phyloP scores from a whole-genome alignment of 1,140 invertebrate species.

The Drosophila pseudoananassae region DNA sequence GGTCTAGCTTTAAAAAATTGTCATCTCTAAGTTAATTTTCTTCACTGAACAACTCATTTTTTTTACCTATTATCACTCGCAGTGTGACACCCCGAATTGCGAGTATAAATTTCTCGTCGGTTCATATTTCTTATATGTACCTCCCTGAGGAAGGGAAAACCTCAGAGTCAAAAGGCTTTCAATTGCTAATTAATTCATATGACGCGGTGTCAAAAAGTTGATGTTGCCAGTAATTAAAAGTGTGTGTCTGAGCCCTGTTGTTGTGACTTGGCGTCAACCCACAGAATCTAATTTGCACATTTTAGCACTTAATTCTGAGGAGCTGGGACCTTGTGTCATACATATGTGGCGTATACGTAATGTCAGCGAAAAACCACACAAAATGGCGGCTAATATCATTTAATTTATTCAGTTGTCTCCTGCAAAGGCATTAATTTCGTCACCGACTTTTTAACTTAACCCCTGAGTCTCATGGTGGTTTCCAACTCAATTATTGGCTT shows the following conservation, averaged over 20 bases:
- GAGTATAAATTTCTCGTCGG: neutral
- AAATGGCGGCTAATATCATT: slow-evolving; percentile 67
- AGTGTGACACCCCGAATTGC: neutral
- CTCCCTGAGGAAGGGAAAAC: slow-evolving; percentile 1
- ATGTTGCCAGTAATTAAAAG: slow-evolving; percentile 55
- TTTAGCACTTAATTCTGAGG: slow-evolving; percentile 57
- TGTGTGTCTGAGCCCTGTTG: neutral
- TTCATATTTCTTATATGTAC: neutral
- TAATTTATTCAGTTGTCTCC: slow-evolving; percentile 58
- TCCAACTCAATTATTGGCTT: slow-evolving; percentile 52
- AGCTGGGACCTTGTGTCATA: slow-evolving; percentile 29
- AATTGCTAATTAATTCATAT: slow-evolving; percentile 69
- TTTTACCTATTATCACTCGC: neutral
- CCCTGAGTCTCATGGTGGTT: slow-evolving; percentile 32
- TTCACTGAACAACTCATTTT: neutral
- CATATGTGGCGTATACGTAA: slow-evolving; percentile 45
- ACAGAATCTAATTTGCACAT: slow-evolving; percentile 69
- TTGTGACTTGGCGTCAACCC: slow-evolving; percentile 8
- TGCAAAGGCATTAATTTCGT: slow-evolving; percentile 56
- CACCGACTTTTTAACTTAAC: slow-evolving; percentile 27
- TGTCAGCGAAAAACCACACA: slow-evolving; percentile 33
- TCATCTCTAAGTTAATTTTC: neutral
- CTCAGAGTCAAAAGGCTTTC: slow-evolving; percentile 20
- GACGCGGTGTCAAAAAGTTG: slow-evolving; percentile 52
- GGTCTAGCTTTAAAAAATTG: neutral